phyloP scores from a whole-genome alignment of 2,113 vertebrate genomes.

The Oncorhynchus masou region DNA sequence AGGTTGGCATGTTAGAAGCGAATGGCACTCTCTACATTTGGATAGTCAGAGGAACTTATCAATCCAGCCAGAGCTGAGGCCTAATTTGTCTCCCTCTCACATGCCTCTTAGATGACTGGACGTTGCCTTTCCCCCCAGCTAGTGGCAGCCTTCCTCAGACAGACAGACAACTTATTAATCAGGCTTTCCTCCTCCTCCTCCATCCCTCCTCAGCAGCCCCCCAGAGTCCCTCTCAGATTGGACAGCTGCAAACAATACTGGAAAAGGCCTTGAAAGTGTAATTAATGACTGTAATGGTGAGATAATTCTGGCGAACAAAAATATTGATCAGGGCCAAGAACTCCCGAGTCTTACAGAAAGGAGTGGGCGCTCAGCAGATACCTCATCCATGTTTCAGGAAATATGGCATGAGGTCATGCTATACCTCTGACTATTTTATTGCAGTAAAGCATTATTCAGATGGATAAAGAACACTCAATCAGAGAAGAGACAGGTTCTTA shows the following conservation, averaged over 20 bases:
- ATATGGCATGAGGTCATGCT: conserved; percentile 61
- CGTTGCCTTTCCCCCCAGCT: conserved; percentile 34
- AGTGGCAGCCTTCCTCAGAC: conserved; percentile 54
- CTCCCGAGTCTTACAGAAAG: conserved; percentile 55
- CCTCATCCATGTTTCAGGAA: conserved; percentile 46
- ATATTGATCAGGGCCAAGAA: conserved; percentile 67
- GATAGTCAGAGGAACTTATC: conserved; percentile 38
- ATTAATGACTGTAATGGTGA: conserved; percentile 65
- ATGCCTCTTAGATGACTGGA: conserved; percentile 55
- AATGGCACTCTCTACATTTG: too few species aligned
- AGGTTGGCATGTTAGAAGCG: too few species aligned
- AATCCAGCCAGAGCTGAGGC: conserved; percentile 57
- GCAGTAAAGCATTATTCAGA: conserved; percentile 27
- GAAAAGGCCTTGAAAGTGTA: conserved; percentile 72
- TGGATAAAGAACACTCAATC: conserved; percentile 12
- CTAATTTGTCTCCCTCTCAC: conserved; percentile 56
- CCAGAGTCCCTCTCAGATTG: conserved; percentile 14
- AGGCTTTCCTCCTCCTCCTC: conserved; percentile 8
- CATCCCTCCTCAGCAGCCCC: neutral
- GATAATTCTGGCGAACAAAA: conserved; percentile 69
- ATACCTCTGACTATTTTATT: neutral
- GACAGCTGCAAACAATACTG: conserved; percentile 45
- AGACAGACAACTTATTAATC: conserved; percentile 54
- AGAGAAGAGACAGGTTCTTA: neutral
- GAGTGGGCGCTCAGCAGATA: conserved; percentile 40